phyloP scores from a whole-genome alignment of 2,113 vertebrate genomes.

The Diadophis punctatus region DNA sequence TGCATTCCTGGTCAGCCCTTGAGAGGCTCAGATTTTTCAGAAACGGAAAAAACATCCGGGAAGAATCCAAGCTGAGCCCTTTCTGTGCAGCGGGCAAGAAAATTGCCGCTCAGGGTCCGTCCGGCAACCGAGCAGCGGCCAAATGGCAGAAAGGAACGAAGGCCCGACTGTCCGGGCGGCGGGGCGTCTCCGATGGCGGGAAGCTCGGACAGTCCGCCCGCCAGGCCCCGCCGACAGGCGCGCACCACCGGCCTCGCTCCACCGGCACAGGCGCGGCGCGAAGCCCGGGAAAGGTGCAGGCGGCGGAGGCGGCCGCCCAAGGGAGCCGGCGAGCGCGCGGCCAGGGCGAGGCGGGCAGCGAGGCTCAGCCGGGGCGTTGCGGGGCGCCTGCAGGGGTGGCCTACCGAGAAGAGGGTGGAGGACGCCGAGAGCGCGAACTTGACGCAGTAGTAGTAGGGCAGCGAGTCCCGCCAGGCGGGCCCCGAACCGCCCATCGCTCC shows the following conservation, averaged over 20 bases:
- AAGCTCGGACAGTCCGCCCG: not conserved
- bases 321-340: not conserved
- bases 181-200: not conserved
- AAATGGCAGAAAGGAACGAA: too few relatives aligned
- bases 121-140: not conserved
- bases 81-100: not conserved
- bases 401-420: slow-evolving; percentile 3
- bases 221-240: not conserved
- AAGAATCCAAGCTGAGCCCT: not conserved
- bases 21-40: not conserved
- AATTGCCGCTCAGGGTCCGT: accelerated
- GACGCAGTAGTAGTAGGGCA: not conserved
- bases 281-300: not conserved
- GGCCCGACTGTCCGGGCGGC: not conserved
- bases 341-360: not conserved
- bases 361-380: not conserved
- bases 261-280: not conserved
- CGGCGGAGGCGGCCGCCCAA: not conserved
- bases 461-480: not conserved
- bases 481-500: not conserved
- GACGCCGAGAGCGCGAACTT: slow-evolving; percentile 5
- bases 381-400: not conserved
- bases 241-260: not conserved
- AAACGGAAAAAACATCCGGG: not conserved
- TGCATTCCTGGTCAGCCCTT: not conserved